phyloP scores from a whole-genome alignment of 2,797 vertebrate genomes.

The Myiotriccus ornatus region DNA sequence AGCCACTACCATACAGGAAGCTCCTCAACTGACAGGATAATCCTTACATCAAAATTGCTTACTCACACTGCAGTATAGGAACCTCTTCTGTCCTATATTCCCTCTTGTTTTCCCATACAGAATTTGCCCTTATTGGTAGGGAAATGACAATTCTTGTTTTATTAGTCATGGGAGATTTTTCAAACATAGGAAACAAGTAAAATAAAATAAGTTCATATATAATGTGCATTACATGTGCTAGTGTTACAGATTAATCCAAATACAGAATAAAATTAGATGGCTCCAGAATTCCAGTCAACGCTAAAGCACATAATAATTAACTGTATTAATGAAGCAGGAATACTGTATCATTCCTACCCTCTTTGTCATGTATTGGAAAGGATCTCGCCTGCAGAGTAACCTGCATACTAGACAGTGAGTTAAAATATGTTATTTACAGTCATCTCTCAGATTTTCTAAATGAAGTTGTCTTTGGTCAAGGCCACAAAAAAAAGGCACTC shows the following conservation, averaged over 20 bases:
- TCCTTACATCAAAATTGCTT: background rate
- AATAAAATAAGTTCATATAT: background rate
- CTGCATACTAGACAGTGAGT: background rate
- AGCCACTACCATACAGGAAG: background rate
- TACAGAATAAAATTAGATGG: background rate
- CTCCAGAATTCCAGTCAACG: background rate
- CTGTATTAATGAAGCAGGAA: background rate
- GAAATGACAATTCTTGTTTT: background rate
- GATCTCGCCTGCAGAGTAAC: background rate
- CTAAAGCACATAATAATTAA: background rate
- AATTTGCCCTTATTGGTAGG: background rate
- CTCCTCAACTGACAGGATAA: background rate
- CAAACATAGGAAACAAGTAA: background rate
- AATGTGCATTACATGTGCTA: background rate
- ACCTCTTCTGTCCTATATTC: background rate
- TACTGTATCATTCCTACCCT: rapidly evolving
- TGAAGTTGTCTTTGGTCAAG: background rate
- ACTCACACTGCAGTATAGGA: background rate
- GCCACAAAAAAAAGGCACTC: background rate
- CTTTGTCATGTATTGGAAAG: background rate
- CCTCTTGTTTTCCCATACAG: background rate
- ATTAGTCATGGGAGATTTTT: background rate
- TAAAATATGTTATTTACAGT: background rate
- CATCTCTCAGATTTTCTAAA: background rate
- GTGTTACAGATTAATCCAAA: background rate